Conservation (phyloP, 2,113 vertebrate species). For the Perca schrenkii region DNA sequence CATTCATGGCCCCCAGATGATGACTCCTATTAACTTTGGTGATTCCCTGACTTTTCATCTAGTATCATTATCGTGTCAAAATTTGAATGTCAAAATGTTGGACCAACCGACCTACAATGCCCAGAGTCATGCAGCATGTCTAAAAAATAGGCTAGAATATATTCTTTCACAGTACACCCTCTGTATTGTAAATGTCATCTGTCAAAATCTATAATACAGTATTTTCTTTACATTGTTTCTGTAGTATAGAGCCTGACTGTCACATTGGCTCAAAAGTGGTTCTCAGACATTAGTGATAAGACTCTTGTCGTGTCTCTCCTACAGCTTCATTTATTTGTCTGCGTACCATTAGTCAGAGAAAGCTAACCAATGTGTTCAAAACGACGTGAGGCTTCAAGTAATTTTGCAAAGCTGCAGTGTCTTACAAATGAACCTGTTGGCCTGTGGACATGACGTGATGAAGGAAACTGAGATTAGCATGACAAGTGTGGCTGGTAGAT, state of each 20-base stretch:
- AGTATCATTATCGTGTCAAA: neutral
- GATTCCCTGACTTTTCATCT: neutral
- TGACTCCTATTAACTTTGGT: neutral
- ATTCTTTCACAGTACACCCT: neutral
- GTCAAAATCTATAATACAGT: neutral
- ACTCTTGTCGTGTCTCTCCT: neutral
- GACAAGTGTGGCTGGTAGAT: slow-evolving; percentile 1
- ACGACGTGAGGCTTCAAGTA: neutral
- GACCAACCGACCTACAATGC: neutral
- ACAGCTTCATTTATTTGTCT: slow-evolving; percentile 5
- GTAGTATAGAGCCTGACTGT: neutral
- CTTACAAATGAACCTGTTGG: slow-evolving; percentile 13
- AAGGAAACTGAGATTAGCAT: neutral
- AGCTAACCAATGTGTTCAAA: slow-evolving; percentile 2
- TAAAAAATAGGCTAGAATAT: neutral
- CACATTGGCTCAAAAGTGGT: neutral
- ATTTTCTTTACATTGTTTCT: slow-evolving; percentile 5
- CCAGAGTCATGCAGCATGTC: neutral
- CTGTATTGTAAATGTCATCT: slow-evolving; percentile 9
- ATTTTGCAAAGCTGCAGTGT: slow-evolving; percentile 20
- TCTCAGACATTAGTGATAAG: slow-evolving; percentile 23
- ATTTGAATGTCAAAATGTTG: neutral
- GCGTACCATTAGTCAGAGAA: slow-evolving; percentile 8
- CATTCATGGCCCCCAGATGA: neutral
- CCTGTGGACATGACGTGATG: neutral